Percentiles rank a stretch among this genome's conserved stretches.
phyloP scores from a whole-genome alignment of 2,888 invertebrate species.

The Patella caerulea region DNA sequence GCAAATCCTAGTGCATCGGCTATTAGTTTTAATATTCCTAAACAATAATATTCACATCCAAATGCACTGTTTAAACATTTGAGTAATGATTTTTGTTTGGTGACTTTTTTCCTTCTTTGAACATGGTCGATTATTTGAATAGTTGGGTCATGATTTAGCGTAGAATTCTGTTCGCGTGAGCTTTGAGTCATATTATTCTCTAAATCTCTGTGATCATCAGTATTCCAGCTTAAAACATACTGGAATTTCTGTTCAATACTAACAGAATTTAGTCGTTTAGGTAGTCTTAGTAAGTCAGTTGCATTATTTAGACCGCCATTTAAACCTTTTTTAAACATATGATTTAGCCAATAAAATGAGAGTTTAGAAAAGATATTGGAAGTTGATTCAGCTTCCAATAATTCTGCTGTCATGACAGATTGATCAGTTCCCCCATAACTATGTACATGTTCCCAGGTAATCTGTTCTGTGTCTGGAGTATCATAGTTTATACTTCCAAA shows the following conservation, averaged over 20 bases:
- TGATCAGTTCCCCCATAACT: conserved; percentile 32
- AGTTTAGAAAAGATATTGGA: conserved; percentile 81
- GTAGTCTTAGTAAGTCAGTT: conserved; percentile 66
- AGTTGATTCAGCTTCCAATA: conserved; percentile 78
- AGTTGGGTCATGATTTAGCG: conserved; percentile 16
- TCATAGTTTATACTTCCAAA: conserved; percentile 44
- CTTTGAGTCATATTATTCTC: conserved; percentile 11
- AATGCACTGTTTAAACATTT: conserved; percentile 61
- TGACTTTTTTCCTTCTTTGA: conserved; percentile 6
- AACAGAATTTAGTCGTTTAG: conserved; percentile 57
- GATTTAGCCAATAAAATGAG: conserved; percentile 90
- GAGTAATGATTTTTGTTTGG: conserved; percentile 40
- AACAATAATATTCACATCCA: conserved; percentile 65
- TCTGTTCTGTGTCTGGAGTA: conserved; percentile 45
- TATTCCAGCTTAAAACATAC: conserved; percentile 35
- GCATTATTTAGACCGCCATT: conserved; percentile 75
- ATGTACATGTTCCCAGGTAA: conserved; percentile 38
- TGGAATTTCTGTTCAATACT: conserved; percentile 54
- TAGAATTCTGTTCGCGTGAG: background rate
- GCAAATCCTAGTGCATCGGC: conserved; percentile 89
- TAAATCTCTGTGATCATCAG: conserved; percentile 7
- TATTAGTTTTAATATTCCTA: conserved; percentile 77
- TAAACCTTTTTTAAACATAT: conserved; percentile 77
- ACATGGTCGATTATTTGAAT: conserved; percentile 3
- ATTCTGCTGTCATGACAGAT: conserved; percentile 13